phyloP scores from a whole-genome alignment of 2,888 invertebrate species.

The Hirtodrosophila histrioides region DNA sequence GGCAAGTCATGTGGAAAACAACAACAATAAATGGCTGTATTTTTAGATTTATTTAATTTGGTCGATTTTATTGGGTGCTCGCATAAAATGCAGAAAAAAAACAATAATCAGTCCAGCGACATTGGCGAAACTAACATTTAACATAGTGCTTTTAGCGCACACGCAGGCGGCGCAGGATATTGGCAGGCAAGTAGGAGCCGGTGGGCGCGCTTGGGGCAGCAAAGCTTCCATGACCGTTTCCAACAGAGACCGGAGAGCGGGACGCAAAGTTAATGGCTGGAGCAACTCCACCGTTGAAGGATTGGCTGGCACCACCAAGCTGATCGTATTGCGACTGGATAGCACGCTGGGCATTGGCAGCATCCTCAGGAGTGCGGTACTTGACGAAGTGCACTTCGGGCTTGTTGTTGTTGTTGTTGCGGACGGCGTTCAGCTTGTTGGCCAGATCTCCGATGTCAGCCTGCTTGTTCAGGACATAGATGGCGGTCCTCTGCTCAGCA shows the following conservation, averaged over 20 bases:
- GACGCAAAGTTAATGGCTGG: conserved; percentile 79
- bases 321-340: conserved; percentile 78
- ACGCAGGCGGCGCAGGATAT: conserved; percentile 74
- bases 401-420: conserved; percentile 66
- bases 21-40: conserved; percentile 32
- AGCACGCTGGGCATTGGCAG: conserved; percentile 74
- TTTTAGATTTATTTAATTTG: conserved; percentile 40
- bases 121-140: conserved; percentile 36
- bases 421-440: conserved; percentile 66
- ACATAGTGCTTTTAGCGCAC: conserved; percentile 58
- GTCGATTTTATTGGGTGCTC: conserved; percentile 60
- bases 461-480: conserved; percentile 80
- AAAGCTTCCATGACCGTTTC: conserved; percentile 29
- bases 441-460: conserved; percentile 74
- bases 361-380: conserved; percentile 82
- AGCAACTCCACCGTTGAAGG: conserved; percentile 76
- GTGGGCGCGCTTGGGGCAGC: conserved; percentile 47
- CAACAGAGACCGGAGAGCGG: conserved; percentile 43
- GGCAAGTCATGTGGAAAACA: conserved; percentile 36
- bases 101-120: conserved; percentile 57
- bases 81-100: conserved; percentile 52
- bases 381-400: conserved; percentile 83
- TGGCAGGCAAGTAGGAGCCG: conserved; percentile 71
- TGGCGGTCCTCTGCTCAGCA: conserved; percentile 78
- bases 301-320: conserved; percentile 73